These are phyloP conservation scores for Pandion haliaetus DNA, from an alignment of 2,113 vertebrate genomes.

Conservation along the genomic window DNA sequence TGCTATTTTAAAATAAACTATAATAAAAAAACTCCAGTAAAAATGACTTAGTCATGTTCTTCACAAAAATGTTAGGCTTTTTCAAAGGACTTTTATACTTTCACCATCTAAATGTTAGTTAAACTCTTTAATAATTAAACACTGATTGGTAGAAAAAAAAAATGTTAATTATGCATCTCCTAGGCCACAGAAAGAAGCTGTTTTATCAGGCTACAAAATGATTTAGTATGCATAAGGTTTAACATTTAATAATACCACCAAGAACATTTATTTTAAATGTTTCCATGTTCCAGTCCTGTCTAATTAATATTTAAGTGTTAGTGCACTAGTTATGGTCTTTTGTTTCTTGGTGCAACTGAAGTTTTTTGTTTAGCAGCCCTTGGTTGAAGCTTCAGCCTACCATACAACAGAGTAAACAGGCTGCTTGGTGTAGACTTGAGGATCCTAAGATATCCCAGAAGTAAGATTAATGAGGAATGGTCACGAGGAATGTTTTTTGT, in stretches of 20 bases:
- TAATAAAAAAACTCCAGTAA: background rate
- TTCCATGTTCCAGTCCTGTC: conserved; percentile 23
- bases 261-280: conserved; percentile 34
- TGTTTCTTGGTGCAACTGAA: background rate
- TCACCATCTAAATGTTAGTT: conserved; percentile 40
- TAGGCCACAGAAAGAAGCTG: background rate
- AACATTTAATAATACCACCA: background rate
- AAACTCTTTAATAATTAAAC: conserved; percentile 54
- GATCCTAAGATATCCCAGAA: background rate
- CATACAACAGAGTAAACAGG: background rate
- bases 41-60: background rate
- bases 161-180: conserved; percentile 55
- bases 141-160: conserved; percentile 28
- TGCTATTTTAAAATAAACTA: background rate
- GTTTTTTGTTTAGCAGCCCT: background rate
- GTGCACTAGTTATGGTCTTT: background rate
- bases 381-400: background rate
- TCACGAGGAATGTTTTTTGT: background rate
- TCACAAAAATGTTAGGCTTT: background rate
- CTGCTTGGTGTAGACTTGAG: background rate
- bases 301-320: conserved; percentile 56
- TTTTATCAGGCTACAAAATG: conserved; percentile 17
- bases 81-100: conserved; percentile 19
- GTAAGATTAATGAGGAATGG: background rate
- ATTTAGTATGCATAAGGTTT: conserved; percentile 22